These are phyloP conservation scores for Theretra japonica DNA, from an alignment of 2,888 invertebrate genomes.

Conservation along the genomic window DNA sequence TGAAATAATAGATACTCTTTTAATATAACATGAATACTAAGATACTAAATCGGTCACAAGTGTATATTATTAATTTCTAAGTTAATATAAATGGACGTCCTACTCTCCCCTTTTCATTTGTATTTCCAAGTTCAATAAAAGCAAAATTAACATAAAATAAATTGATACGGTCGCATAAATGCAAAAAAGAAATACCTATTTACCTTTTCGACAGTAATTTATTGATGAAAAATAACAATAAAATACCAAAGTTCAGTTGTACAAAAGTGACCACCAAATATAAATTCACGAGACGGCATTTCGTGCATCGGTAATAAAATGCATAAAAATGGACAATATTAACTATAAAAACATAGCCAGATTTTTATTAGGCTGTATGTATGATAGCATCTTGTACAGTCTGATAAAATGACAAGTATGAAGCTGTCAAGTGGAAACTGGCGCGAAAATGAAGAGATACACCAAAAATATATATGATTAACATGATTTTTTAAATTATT, in stretches of 20 bases:
- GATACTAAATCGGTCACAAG: no score
- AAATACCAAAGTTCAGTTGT: background rate
- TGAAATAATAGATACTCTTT: no score
- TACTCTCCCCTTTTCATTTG: no score
- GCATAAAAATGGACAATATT: background rate
- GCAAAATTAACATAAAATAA: no score
- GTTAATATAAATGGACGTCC: no score
- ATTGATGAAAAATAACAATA: background rate
- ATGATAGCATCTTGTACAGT: background rate
- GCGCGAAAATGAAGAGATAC: background rate
- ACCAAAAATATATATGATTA: background rate
- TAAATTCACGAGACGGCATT: conserved; percentile 10
- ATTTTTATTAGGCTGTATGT: background rate
- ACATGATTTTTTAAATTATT: no score
- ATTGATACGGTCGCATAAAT: background rate
- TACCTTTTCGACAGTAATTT: background rate
- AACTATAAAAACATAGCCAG: background rate
- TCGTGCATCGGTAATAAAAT: background rate
- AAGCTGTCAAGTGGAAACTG: background rate
- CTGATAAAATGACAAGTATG: background rate
- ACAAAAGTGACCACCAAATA: conserved; percentile 15
- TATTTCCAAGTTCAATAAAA: no score
- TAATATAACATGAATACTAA: no score
- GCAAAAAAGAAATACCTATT: background rate
- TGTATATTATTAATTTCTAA: no score